A percentile compares a stretch with the other conserved stretches of the same genome.
These are phyloP conservation scores for Ormyrus nitidulus DNA, from an alignment of 2,888 invertebrate genomes.

Conservation along the genomic window DNA sequence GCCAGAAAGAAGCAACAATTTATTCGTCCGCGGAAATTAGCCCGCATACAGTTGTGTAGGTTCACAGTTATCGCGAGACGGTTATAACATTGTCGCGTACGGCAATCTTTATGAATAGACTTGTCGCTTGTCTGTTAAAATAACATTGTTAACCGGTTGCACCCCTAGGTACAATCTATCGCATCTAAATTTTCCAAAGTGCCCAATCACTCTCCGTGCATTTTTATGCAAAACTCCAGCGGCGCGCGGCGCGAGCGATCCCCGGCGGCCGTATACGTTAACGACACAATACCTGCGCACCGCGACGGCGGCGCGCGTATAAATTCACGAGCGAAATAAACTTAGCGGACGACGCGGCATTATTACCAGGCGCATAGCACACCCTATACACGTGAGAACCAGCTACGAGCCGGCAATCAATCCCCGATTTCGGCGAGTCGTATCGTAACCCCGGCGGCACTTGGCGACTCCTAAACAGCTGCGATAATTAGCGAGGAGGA, in stretches of 20 bases:
- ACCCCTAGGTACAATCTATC: slow-evolving; percentile 67
- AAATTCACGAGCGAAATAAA: slow-evolving; percentile 72
- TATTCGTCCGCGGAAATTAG: slow-evolving; percentile 9
- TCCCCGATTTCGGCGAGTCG: slow-evolving; percentile 1
- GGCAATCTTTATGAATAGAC: too few species aligned
- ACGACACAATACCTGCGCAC: slow-evolving; percentile 66
- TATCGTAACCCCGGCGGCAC: background rate
- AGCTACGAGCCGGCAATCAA: slow-evolving; percentile 7
- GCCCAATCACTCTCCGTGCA: slow-evolving; percentile 70
- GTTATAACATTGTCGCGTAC: too few species aligned
- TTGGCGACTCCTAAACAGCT: too few species aligned
- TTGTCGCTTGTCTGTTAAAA: slow-evolving; percentile 24
- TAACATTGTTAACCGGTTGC: slow-evolving; percentile 67
- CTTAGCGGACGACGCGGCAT: slow-evolving; percentile 68
- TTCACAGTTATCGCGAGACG: slow-evolving; percentile 5
- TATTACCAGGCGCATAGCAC: slow-evolving; percentile 63
- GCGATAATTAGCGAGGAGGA: slow-evolving; percentile 7
- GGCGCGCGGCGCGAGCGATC: slow-evolving; percentile 58
- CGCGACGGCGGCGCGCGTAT: slow-evolving; percentile 63
- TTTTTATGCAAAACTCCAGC: slow-evolving; percentile 71
- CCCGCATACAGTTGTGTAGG: background rate
- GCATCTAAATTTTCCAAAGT: slow-evolving; percentile 74
- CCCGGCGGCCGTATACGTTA: slow-evolving; percentile 57
- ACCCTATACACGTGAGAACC: background rate
- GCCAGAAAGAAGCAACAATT: background rate